Evolutionary conservation across 2,888 invertebrate genomes (phyloP).

Genomic region (Oithona nana): DNA sequence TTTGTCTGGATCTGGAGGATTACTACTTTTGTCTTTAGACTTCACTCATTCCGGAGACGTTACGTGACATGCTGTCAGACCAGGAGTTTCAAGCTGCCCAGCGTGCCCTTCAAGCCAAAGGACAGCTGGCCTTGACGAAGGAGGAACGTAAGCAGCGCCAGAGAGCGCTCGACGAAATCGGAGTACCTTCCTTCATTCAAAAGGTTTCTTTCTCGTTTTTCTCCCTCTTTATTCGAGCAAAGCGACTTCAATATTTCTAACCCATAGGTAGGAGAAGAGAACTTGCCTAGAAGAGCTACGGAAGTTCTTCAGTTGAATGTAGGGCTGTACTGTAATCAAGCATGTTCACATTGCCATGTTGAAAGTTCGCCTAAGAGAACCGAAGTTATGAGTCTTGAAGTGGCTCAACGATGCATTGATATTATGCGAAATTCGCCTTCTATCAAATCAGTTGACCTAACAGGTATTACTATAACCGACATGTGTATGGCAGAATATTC

Average conservation of each 20-base stretch:
- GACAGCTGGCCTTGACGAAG: background rate
- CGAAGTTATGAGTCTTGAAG: background rate
- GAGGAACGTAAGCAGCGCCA: background rate
- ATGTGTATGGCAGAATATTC: background rate
- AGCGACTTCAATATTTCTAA: no score
- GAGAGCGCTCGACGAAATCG: background rate
- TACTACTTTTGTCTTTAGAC: background rate
- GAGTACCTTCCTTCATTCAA: background rate
- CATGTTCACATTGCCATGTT: conserved; percentile 1
- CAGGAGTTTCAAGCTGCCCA: background rate
- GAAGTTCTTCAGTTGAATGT: background rate
- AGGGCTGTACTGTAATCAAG: conserved; percentile 3
- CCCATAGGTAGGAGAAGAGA: no score
- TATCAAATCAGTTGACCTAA: background rate
- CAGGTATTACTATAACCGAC: background rate
- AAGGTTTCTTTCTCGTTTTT: no score
- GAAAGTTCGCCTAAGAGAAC: background rate
- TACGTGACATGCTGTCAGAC: background rate
- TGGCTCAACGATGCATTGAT: background rate
- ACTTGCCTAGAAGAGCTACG: no score
- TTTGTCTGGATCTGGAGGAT: background rate
- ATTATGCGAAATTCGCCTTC: background rate
- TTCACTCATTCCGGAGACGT: background rate
- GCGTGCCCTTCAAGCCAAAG: background rate
- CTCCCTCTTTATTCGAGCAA: no score